Conservation (phyloP, 2,888 invertebrate genomes). For the Ligdia adustata region DNA sequence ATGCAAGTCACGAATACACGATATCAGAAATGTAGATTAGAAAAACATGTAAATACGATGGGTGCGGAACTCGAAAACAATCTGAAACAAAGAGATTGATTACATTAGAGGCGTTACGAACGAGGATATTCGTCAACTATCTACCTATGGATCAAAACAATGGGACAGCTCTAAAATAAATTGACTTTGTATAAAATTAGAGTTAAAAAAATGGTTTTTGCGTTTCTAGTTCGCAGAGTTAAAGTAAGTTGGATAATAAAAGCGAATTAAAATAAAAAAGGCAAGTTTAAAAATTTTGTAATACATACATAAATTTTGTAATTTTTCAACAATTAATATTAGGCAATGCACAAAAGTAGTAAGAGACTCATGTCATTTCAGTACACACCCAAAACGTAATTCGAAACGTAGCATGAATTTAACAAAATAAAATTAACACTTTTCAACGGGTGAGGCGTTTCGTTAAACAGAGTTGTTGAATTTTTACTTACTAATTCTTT, state of each 20-base stretch:
- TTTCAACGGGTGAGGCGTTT: constrained; percentile 10
- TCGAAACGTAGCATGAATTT: constrained; percentile 11
- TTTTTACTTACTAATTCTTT: constrained; percentile 32
- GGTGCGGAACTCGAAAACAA: constrained; percentile 35
- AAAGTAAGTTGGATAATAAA: too few species aligned
- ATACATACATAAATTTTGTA: too few species aligned
- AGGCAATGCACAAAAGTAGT: too few species aligned
- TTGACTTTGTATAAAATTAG: background rate
- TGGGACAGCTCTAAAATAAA: too few species aligned
- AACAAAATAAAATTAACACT: constrained; percentile 23
- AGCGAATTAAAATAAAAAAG: background rate
- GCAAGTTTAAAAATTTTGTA: too few species aligned
- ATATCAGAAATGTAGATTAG: constrained; percentile 68
- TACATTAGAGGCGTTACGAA: constrained; percentile 27
- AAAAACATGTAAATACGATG: constrained; percentile 69
- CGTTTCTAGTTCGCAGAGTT: too few species aligned
- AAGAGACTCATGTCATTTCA: too few species aligned
- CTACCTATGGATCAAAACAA: too few species aligned
- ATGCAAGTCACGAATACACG: constrained; percentile 74
- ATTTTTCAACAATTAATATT: too few species aligned
- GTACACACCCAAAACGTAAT: too few species aligned
- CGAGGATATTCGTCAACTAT: too few species aligned
- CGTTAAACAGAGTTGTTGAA: constrained; percentile 8
- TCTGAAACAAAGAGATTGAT: constrained; percentile 66
- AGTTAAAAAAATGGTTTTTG: background rate